Evolutionary conservation across 2,113 vertebrate species (phyloP).

Genomic region (Noturus placidus): DNA sequence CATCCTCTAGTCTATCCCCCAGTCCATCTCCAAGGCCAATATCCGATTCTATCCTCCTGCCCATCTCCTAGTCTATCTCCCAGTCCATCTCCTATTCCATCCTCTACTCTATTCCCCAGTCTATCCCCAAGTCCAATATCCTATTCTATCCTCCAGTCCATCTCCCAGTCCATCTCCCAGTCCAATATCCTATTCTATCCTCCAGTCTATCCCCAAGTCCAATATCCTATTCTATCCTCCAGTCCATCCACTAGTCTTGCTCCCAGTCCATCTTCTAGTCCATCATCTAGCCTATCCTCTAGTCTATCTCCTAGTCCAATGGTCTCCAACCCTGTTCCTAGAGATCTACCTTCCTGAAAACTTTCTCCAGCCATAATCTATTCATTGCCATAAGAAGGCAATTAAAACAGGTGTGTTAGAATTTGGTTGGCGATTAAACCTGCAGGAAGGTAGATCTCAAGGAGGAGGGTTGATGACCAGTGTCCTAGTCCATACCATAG

Average conservation of each 20-base stretch:
- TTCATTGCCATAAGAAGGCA: too few relatives aligned
- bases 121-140: not conserved
- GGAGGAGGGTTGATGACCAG: too few relatives aligned
- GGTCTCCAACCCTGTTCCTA: too few relatives aligned
- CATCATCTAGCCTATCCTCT: too few relatives aligned
- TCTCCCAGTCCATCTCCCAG: not conserved
- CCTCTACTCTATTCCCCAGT: not conserved
- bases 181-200: not conserved
- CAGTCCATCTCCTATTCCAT: too few relatives aligned
- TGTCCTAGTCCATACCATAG: not conserved
- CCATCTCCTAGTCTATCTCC: not conserved
- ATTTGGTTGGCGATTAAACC: too few relatives aligned
- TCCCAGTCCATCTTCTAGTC: not conserved
- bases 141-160: not conserved
- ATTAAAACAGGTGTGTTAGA: too few relatives aligned
- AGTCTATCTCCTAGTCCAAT: too few relatives aligned
- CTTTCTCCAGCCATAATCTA: too few relatives aligned
- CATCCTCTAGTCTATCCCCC: not conserved
- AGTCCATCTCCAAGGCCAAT: not conserved
- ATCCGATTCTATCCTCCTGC: too few relatives aligned
- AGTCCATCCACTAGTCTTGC: not conserved
- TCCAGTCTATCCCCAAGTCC: not conserved
- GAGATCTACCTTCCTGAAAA: too few relatives aligned
- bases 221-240: not conserved
- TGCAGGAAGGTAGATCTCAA: too few relatives aligned